Percentiles rank a stretch among this genome's conserved stretches.
These are phyloP conservation scores for Melipona bicolor DNA, from an alignment of 2,888 invertebrate genomes.

Conservation along the genomic window DNA sequence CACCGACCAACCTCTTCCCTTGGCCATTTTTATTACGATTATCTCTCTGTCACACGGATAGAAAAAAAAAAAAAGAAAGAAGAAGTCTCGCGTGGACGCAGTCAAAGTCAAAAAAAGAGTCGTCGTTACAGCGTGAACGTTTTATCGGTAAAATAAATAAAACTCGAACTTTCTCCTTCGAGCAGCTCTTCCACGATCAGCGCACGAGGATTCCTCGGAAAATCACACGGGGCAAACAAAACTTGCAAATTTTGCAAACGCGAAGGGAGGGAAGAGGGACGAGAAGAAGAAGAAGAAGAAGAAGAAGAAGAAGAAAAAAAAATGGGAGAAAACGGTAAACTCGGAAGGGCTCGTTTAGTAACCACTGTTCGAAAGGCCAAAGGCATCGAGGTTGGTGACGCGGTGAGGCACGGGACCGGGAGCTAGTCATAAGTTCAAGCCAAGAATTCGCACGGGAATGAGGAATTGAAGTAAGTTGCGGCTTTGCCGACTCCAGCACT, in stretches of 20 bases:
- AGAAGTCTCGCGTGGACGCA: too few relatives aligned
- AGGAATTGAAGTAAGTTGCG: conserved; percentile 81
- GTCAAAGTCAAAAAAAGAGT: too few relatives aligned
- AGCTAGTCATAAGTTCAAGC: conserved; percentile 81
- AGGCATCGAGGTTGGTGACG: conserved; percentile 69
- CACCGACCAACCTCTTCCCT: conserved; percentile 1
- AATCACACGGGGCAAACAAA: not conserved
- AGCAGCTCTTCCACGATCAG: not conserved
- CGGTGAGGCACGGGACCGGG: conserved; percentile 50
- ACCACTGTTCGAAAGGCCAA: conserved; percentile 68
- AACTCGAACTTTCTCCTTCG: not conserved
- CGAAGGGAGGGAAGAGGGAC: not conserved
- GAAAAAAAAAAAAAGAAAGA: not conserved
- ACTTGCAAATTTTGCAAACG: not conserved
- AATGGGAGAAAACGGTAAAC: conserved; percentile 47
- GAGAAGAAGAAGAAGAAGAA: not conserved
- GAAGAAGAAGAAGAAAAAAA: conserved; percentile 27
- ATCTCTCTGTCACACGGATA: not conserved
- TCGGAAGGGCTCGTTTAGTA: conserved; percentile 75
- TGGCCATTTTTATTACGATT: not conserved
- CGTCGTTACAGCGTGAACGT: not conserved
- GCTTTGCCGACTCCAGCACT: conserved; percentile 71
- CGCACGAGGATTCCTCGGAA: not conserved
- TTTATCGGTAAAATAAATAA: not conserved
- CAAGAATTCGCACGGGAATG: conserved; percentile 82